phyloP scores from a whole-genome alignment of 2,888 invertebrate genomes.

The Eremobia ochroleuca region DNA sequence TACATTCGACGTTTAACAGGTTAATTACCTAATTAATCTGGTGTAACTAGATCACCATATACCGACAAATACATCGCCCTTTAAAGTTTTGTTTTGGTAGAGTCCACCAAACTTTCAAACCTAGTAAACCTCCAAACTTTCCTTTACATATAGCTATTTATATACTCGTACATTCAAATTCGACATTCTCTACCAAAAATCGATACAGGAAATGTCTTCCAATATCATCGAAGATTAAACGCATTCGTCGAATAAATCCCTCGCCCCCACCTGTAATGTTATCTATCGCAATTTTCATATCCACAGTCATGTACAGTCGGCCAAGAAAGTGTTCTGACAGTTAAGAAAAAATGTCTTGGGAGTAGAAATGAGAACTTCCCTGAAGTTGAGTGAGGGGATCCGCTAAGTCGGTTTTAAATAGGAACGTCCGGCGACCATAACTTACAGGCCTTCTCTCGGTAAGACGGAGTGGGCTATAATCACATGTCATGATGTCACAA shows the following conservation, averaged over 20 bases:
- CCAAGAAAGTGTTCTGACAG: neutral
- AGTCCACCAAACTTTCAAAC: no score
- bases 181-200: slow-evolving; percentile 11
- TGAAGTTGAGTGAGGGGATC: neutral
- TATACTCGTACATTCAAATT: slow-evolving; percentile 21
- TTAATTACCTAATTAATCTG: slow-evolving; percentile 1
- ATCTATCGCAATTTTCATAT: slow-evolving; percentile 61
- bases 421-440: neutral
- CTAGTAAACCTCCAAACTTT: neutral
- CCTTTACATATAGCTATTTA: neutral
- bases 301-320: slow-evolving; percentile 33
- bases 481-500: no score
- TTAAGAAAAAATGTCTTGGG: neutral
- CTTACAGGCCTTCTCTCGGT: no score
- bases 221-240: slow-evolving; percentile 44
- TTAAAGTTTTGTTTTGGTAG: neutral
- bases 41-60: no score
- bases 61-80: neutral
- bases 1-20: no score
- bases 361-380: neutral
- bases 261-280: slow-evolving; percentile 51
- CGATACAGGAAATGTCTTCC: slow-evolving; percentile 23
- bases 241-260: slow-evolving; percentile 46
- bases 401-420: neutral
- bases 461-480: no score